phyloP scores from a whole-genome alignment of 2,888 invertebrate species.

The Yponomeuta sedellus region DNA sequence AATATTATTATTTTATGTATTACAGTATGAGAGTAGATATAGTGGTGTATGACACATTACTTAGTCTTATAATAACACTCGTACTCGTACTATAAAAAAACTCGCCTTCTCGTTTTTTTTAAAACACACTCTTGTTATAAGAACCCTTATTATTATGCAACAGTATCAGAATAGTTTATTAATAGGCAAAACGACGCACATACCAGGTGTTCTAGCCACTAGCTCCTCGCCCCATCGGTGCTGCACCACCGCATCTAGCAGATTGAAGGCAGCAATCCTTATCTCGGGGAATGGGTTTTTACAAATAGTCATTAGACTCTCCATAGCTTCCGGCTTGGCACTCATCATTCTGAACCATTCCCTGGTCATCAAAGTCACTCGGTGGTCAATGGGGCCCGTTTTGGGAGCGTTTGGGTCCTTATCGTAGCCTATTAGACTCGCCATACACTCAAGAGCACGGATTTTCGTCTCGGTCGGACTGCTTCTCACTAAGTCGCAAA shows the following conservation, averaged over 20 bases:
- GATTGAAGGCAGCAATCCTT: slow-evolving; percentile 79
- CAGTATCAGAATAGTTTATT: too few species aligned
- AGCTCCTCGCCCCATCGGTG: slow-evolving; percentile 88
- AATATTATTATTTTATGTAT: too few species aligned
- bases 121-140: too few species aligned
- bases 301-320: slow-evolving; percentile 77
- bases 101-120: too few species aligned
- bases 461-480: slow-evolving; percentile 81
- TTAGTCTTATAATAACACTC: too few species aligned
- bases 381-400: slow-evolving; percentile 52
- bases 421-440: slow-evolving; percentile 74
- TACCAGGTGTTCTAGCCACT: slow-evolving; percentile 83
- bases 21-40: too few species aligned
- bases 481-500: slow-evolving; percentile 76
- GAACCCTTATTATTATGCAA: too few species aligned
- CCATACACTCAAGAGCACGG: slow-evolving; percentile 79
- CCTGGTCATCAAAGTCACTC: slow-evolving; percentile 67
- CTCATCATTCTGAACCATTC: slow-evolving; percentile 68
- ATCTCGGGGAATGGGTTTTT: slow-evolving; percentile 90
- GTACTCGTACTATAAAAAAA: too few species aligned
- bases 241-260: slow-evolving; percentile 80
- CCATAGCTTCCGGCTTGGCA: slow-evolving; percentile 68
- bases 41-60: too few species aligned
- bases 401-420: slow-evolving; percentile 53
- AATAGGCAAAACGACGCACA: slow-evolving; percentile 16